Evolutionary conservation across 2,888 invertebrate genomes (phyloP).

Genomic region (Drosophila nr. fundita): DNA sequence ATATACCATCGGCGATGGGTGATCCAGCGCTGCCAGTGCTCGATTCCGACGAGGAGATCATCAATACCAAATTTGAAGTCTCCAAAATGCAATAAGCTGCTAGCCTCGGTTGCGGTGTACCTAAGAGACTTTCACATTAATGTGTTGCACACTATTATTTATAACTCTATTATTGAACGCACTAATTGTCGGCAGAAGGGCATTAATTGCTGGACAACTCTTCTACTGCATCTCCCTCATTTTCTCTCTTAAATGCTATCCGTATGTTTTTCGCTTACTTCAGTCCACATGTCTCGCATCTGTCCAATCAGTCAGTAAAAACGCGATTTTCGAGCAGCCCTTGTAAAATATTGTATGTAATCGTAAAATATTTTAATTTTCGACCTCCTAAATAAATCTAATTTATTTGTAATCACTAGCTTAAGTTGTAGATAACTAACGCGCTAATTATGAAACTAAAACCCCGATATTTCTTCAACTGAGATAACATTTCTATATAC

Average conservation of each 20-base stretch:
- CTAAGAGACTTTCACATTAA: constrained; percentile 55
- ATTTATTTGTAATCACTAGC: constrained; percentile 68
- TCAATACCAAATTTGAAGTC: constrained; percentile 94
- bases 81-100: constrained; percentile 92
- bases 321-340: constrained; percentile 34
- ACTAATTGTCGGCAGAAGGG: constrained; percentile 36
- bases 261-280: constrained; percentile 6
- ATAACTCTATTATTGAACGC: constrained; percentile 36
- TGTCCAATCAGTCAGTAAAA: constrained; percentile 9
- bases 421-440: constrained; percentile 72
- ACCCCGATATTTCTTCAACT: constrained; percentile 15
- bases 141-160: constrained; percentile 51
- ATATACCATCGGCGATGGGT: constrained; percentile 92
- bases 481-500: constrained; percentile 19
- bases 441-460: constrained; percentile 19
- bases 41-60: constrained; percentile 93
- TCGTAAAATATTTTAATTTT: constrained; percentile 45
- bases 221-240: constrained; percentile 16
- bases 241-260: constrained; percentile 18
- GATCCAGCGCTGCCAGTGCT: constrained; percentile 90
- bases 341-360: constrained; percentile 76
- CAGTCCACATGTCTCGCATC: constrained; percentile 6
- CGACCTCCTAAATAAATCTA: constrained; percentile 61
- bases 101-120: constrained; percentile 34
- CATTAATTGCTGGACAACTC: constrained; percentile 48